phyloP scores from a whole-genome alignment of 1,140 invertebrate genomes.

The Lerema accius region DNA sequence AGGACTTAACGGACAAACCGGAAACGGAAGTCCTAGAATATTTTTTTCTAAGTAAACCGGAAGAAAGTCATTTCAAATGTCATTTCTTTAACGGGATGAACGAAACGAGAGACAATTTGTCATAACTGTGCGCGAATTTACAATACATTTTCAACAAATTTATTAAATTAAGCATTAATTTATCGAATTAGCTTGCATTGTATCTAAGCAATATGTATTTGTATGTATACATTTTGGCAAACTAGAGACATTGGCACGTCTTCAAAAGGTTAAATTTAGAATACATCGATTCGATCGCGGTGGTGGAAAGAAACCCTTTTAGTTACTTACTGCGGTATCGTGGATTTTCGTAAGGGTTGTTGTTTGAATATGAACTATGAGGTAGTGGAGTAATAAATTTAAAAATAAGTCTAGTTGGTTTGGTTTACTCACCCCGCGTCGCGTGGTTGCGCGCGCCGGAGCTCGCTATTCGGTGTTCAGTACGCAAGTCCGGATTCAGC shows the following conservation, averaged over 20 bases:
- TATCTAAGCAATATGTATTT: conserved; percentile 12
- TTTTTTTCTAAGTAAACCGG: no score
- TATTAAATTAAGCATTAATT: neutral
- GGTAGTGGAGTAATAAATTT: conserved; percentile 21
- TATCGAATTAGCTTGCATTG: conserved; percentile 11
- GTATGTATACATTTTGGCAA: conserved; percentile 38
- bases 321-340: conserved; percentile 12
- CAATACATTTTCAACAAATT: neutral
- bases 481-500: conserved; percentile 69
- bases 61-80: no score
- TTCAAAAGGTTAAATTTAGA: conserved; percentile 70
- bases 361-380: conserved; percentile 13
- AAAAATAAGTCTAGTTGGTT: conserved; percentile 45
- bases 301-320: conserved; percentile 14
- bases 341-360: conserved; percentile 12
- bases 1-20: no score
- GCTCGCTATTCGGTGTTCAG: conserved; percentile 57
- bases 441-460: conserved; percentile 68
- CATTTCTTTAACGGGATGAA: no score
- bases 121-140: conserved; percentile 8
- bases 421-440: conserved; percentile 50
- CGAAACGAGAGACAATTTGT: no score
- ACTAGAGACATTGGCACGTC: conserved; percentile 57
- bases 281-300: conserved; percentile 25
- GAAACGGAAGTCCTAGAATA: no score